phyloP scores from a whole-genome alignment of 2,797 vertebrate species.

The Gallinago nigripennis region DNA sequence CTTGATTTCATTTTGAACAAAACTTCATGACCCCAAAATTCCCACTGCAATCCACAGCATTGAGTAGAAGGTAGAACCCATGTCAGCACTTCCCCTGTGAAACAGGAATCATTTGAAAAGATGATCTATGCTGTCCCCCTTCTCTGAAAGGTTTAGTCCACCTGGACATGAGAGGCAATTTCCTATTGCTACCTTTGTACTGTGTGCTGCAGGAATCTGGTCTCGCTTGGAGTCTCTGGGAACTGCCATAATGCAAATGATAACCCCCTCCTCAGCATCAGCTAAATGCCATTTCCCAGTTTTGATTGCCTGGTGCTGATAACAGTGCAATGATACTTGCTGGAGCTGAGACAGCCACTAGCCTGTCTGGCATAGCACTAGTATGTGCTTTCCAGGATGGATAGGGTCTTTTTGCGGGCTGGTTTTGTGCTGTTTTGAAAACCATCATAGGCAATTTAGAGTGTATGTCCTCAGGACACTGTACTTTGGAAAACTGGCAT shows the following conservation, averaged over 20 bases:
- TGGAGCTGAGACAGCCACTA: neutral
- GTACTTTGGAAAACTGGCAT: neutral
- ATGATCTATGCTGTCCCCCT: neutral
- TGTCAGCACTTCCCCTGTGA: neutral
- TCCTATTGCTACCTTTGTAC: neutral
- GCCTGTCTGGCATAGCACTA: neutral
- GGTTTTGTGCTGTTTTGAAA: neutral
- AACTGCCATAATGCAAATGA: neutral
- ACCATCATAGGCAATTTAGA: neutral
- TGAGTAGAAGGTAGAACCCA: neutral
- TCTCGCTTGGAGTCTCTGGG: neutral
- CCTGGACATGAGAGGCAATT: neutral
- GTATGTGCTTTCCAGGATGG: neutral
- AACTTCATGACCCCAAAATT: neutral
- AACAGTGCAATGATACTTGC: neutral
- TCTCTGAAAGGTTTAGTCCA: neutral
- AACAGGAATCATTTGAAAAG: neutral
- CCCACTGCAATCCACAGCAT: neutral
- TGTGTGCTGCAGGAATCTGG: neutral
- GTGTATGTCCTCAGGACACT: conserved; percentile 2
- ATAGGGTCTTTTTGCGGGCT: neutral
- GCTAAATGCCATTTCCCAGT: neutral
- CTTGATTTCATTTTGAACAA: neutral
- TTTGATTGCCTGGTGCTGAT: accelerated
- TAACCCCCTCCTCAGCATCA: neutral